phyloP scores from a whole-genome alignment of 2,888 invertebrate genomes.

The Zygogramma bicolorata region DNA sequence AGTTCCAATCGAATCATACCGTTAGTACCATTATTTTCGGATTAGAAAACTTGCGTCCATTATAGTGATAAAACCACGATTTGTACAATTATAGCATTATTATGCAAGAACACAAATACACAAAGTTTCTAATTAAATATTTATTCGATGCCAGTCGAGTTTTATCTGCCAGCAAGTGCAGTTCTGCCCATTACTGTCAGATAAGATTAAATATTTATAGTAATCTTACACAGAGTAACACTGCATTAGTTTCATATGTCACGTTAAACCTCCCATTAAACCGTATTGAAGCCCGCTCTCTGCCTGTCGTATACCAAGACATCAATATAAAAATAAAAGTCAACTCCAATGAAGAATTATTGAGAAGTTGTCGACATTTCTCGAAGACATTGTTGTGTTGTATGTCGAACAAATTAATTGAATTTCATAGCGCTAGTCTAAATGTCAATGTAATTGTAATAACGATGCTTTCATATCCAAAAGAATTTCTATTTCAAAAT shows the following conservation, averaged over 20 bases:
- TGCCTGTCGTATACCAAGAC: neutral
- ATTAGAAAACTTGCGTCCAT: neutral
- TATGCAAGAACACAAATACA: conserved; percentile 28
- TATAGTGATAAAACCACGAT: neutral
- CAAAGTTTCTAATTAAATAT: conserved; percentile 34
- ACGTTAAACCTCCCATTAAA: neutral
- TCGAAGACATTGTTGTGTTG: too few relatives aligned
- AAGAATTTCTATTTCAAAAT: too few relatives aligned
- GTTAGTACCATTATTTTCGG: neutral
- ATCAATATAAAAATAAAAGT: neutral
- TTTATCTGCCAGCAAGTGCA: conserved; percentile 31
- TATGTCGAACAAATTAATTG: too few relatives aligned
- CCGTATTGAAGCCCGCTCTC: neutral
- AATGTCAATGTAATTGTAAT: too few relatives aligned
- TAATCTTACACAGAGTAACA: conserved; percentile 24
- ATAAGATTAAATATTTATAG: conserved; percentile 41
- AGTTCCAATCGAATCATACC: too few relatives aligned
- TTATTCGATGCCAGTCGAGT: conserved; percentile 16
- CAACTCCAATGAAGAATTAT: neutral
- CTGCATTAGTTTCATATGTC: conserved; percentile 12
- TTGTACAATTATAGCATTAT: neutral
- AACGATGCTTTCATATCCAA: too few relatives aligned
- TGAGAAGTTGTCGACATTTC: too few relatives aligned
- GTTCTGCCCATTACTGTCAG: conserved; percentile 33
- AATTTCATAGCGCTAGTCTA: too few relatives aligned